These are phyloP conservation scores for Meloe dianella DNA, from an alignment of 2,888 invertebrate species.

Conservation along the genomic window DNA sequence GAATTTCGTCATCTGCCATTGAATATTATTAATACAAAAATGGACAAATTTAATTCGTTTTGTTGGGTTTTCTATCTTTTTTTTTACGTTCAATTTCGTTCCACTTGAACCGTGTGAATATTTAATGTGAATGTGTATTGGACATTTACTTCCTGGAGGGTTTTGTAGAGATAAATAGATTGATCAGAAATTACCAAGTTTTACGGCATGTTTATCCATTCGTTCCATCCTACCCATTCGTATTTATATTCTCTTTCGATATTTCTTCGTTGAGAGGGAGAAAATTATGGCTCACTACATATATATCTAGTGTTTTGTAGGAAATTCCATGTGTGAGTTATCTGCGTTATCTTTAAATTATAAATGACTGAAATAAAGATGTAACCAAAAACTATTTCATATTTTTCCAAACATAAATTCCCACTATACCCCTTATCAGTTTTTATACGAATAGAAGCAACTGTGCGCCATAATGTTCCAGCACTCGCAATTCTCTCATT, in stretches of 20 bases:
- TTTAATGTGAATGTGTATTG: background rate
- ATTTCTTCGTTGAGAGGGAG: no score
- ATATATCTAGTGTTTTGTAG: background rate
- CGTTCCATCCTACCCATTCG: background rate
- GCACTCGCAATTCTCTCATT: background rate
- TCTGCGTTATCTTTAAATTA: background rate
- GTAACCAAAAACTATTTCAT: conserved; percentile 4
- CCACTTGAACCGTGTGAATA: background rate
- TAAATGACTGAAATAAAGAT: conserved; percentile 1
- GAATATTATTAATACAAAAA: background rate
- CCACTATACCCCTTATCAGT: background rate
- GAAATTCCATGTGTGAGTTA: background rate
- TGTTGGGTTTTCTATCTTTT: no score
- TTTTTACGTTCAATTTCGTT: background rate
- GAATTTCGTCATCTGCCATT: no score
- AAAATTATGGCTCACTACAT: no score
- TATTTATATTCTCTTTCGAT: no score
- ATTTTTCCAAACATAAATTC: background rate
- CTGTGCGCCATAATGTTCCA: background rate
- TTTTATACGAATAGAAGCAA: background rate
- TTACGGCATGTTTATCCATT: background rate
- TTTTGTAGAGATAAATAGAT: background rate
- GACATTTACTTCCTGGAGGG: background rate
- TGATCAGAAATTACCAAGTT: background rate
- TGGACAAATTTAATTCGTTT: background rate